Conservation (phyloP, 2,888 invertebrate species). For the Synanthedon vespiformis region DNA sequence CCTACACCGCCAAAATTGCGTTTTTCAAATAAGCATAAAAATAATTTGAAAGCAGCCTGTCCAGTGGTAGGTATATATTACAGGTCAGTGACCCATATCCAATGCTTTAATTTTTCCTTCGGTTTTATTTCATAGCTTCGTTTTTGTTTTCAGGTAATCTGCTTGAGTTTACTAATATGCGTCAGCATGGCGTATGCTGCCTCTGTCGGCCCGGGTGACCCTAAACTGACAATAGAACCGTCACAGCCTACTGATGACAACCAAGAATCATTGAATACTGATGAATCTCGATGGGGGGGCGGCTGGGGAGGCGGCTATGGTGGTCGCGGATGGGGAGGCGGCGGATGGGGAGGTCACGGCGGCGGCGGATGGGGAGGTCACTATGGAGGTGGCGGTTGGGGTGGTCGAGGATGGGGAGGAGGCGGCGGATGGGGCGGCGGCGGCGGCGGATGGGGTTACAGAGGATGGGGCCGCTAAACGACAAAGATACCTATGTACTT, state of each 20-base stretch:
- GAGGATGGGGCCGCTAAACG: constrained; percentile 12
- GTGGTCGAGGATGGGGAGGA: constrained; percentile 4
- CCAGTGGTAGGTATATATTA: too few species aligned
- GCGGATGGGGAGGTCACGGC: constrained; percentile 6
- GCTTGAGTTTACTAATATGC: constrained; percentile 27
- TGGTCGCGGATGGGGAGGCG: constrained; percentile 9
- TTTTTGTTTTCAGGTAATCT: constrained; percentile 23
- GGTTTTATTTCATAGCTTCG: neutral
- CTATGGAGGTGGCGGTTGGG: constrained; percentile 8
- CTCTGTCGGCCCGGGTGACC: neutral
- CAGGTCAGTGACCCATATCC: too few species aligned
- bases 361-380: constrained; percentile 8
- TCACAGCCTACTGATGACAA: constrained; percentile 21
- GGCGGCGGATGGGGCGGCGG: neutral
- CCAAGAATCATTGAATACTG: neutral
- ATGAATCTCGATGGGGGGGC: neutral
- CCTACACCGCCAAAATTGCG: too few species aligned
- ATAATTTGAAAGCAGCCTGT: too few species aligned
- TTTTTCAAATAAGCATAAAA: too few species aligned
- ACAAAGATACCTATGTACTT: neutral
- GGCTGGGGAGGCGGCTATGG: constrained; percentile 6
- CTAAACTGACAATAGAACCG: constrained; percentile 1
- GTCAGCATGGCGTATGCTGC: constrained; percentile 27
- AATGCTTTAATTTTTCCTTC: neutral
- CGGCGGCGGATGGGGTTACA: constrained; percentile 2